phyloP scores from a whole-genome alignment of 2,888 invertebrate species.

The Hedychridium roseum region DNA sequence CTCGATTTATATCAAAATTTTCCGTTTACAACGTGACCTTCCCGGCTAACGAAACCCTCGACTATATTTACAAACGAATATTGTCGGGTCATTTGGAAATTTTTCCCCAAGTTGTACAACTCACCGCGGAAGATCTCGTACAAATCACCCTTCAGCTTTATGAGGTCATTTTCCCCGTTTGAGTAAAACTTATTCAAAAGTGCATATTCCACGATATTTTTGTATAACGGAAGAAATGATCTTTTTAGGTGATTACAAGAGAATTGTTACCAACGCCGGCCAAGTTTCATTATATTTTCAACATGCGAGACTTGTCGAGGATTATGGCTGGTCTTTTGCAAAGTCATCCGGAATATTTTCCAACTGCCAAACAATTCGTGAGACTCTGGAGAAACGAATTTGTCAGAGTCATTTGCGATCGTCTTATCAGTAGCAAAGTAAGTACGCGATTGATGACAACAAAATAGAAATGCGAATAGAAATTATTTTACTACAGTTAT shows the following conservation, averaged over 20 bases:
- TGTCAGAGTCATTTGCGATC: constrained; percentile 84
- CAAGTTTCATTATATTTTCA: constrained; percentile 95
- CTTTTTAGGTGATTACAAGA: constrained; percentile 71
- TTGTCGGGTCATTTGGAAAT: constrained; percentile 77
- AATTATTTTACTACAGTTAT: too few species aligned
- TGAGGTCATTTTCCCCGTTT: constrained; percentile 65
- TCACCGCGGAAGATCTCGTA: constrained; percentile 74
- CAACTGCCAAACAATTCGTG: constrained; percentile 74
- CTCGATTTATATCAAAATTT: constrained; percentile 91
- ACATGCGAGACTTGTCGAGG: constrained; percentile 88
- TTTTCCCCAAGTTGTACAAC: constrained; percentile 75
- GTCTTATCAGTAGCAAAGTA: constrained; percentile 76
- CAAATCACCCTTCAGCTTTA: constrained; percentile 84
- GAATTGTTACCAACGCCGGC: constrained; percentile 90
- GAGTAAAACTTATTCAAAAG: background rate
- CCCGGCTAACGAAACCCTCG: constrained; percentile 79
- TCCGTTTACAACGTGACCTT: constrained; percentile 86
- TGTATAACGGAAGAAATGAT: too few species aligned
- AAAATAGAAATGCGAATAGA: too few species aligned
- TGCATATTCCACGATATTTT: too few species aligned
- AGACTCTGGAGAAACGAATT: constrained; percentile 94
- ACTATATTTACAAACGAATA: constrained; percentile 85
- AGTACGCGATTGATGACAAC: too few species aligned
- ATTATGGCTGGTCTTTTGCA: constrained; percentile 83
- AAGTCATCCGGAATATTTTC: constrained; percentile 77